Evolutionary conservation across 2,797 vertebrate genomes (phyloP).

Genomic region (Coluber constrictor): DNA sequence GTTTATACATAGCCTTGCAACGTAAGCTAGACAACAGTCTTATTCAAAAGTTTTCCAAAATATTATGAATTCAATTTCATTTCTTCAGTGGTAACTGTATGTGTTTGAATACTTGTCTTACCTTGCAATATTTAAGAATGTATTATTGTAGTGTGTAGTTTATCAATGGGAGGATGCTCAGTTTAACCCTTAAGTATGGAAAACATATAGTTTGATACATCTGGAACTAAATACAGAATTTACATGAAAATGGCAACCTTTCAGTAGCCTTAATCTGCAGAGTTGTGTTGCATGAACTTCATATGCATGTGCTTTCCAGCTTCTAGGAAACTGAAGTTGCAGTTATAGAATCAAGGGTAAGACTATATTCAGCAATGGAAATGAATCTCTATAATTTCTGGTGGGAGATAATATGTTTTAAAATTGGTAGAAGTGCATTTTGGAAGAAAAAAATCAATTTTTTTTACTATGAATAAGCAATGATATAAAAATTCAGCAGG

Average conservation of each 20-base stretch:
- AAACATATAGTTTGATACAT: conserved; percentile 59
- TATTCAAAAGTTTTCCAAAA: conserved; percentile 72
- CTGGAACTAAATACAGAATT: conserved; percentile 41
- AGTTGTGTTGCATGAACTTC: conserved; percentile 43
- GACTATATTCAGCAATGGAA: conserved; percentile 32
- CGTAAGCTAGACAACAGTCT: conserved; percentile 73
- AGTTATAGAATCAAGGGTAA: conserved; percentile 45
- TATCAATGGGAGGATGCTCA: conserved; percentile 59
- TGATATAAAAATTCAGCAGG: neutral
- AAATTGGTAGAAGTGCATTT: neutral
- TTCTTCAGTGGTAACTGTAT: conserved; percentile 69
- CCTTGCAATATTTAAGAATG: conserved; percentile 62
- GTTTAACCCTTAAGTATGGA: conserved; percentile 51
- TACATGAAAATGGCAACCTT: conserved; percentile 56
- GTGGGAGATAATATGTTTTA: neutral
- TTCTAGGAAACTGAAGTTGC: conserved; percentile 49
- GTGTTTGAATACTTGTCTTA: conserved; percentile 62
- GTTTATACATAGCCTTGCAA: conserved; percentile 73
- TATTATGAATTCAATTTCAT: conserved; percentile 71
- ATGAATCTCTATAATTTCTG: conserved; percentile 24
- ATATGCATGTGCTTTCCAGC: conserved; percentile 27
- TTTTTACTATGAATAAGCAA: neutral
- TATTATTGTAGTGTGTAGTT: conserved; percentile 53
- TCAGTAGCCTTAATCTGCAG: conserved; percentile 54
- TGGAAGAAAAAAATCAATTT: neutral